phyloP scores from a whole-genome alignment of 2,888 invertebrate genomes.

The Xanthia icteritia region DNA sequence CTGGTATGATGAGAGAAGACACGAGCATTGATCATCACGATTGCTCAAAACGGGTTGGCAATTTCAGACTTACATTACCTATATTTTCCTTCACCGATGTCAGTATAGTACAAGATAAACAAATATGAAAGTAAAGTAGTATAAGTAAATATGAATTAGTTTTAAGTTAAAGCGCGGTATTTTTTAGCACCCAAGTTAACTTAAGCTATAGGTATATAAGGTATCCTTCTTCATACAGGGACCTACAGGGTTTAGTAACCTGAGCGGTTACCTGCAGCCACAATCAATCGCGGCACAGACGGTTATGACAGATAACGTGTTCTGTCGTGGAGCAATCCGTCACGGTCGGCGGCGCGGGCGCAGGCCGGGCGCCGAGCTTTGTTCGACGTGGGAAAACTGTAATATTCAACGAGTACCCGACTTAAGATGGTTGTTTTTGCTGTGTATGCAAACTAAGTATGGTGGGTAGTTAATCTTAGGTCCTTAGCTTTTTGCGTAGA shows the following conservation, averaged over 20 bases:
- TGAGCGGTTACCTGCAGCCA: conserved; percentile 68
- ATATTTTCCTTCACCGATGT: background rate
- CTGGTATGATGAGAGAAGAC: background rate
- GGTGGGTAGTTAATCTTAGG: conserved; percentile 45
- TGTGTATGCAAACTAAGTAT: conserved; percentile 44
- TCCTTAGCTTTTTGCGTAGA: conserved; percentile 13
- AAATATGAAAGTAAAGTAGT: too few species aligned
- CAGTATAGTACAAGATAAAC: background rate
- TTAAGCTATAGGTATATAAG: background rate
- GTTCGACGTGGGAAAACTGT: conserved; percentile 78
- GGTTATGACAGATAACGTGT: conserved; percentile 78
- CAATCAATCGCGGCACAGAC: conserved; percentile 73
- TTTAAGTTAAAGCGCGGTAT: background rate
- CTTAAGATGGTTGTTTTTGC: conserved; percentile 51
- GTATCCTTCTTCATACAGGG: conserved; percentile 4
- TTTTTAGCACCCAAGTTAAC: background rate
- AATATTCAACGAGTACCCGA: conserved; percentile 47
- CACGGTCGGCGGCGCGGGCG: conserved; percentile 73
- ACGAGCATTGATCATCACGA: background rate
- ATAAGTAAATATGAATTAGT: background rate
- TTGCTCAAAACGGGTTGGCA: background rate
- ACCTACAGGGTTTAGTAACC: conserved; percentile 46
- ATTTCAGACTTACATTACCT: background rate
- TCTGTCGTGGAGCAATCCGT: conserved; percentile 82
- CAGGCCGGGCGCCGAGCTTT: conserved; percentile 70